Evolutionary conservation across 2,797 vertebrate species (phyloP).

Genomic region (Lutjanus campechanus): DNA sequence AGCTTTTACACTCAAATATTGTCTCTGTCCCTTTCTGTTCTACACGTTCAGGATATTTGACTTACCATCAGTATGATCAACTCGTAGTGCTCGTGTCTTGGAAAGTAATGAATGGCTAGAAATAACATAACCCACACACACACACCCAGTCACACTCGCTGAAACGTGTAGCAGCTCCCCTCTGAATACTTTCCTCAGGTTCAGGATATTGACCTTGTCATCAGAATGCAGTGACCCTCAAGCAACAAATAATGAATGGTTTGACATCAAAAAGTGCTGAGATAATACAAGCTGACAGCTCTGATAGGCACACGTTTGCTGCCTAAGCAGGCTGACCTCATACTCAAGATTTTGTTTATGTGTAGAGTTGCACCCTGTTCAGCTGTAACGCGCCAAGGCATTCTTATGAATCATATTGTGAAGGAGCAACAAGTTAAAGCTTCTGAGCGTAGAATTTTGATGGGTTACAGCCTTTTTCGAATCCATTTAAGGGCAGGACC

Average conservation of each 20-base stretch:
- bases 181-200: slow-evolving; percentile 23
- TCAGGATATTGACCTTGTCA: slow-evolving; percentile 62
- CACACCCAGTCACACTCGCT: slow-evolving; percentile 5
- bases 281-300: slow-evolving; percentile 51
- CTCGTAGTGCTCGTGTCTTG: background rate
- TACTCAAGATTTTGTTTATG: slow-evolving; percentile 15
- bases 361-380: background rate
- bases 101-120: slow-evolving; percentile 21
- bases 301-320: slow-evolving; percentile 37
- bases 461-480: background rate
- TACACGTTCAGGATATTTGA: slow-evolving; percentile 35
- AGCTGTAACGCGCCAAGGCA: background rate
- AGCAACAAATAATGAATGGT: slow-evolving; percentile 60
- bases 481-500: background rate
- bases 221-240: slow-evolving; percentile 59
- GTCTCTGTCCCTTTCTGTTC: background rate
- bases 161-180: slow-evolving; percentile 15
- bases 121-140: slow-evolving; percentile 7
- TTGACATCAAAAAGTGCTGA: slow-evolving; percentile 67
- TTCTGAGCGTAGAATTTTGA: background rate
- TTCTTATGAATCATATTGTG: slow-evolving; percentile 2
- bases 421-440: background rate
- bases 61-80: slow-evolving; percentile 21
- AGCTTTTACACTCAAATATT: slow-evolving; percentile 13
- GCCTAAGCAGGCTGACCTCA: slow-evolving; percentile 24